A percentile compares a stretch with the other conserved stretches of the same genome.
These are phyloP conservation scores for Datnioides undecimradiatus DNA, from an alignment of 2,113 vertebrate genomes.

Conservation along the genomic window DNA sequence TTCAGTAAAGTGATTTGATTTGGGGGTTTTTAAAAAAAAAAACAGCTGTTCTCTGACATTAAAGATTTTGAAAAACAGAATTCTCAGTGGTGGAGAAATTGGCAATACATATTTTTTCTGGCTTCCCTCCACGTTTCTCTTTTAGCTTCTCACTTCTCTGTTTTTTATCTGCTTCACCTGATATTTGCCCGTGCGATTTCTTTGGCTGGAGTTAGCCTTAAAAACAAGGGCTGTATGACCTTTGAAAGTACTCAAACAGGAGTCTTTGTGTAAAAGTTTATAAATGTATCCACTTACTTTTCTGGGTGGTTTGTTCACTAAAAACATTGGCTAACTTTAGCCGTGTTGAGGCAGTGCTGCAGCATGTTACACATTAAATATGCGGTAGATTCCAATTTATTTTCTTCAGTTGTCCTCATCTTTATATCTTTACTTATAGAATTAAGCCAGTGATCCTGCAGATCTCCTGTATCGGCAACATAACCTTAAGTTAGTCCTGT, in stretches of 20 bases:
- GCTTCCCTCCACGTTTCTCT: not conserved
- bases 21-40: not conserved
- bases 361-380: not conserved
- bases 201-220: not conserved
- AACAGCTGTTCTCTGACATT: conserved; percentile 32
- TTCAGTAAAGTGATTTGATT: conserved; percentile 8
- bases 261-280: not conserved
- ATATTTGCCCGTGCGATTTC: conserved; percentile 12
- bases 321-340: not conserved
- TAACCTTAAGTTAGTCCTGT: not conserved
- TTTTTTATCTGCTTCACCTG: conserved; percentile 1
- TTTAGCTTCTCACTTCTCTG: not conserved
- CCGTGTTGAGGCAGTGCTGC: not conserved
- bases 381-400: not conserved
- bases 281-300: not conserved
- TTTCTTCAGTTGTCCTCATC: not conserved
- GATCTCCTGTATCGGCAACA: not conserved
- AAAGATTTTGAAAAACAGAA: not conserved
- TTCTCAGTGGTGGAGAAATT: conserved; percentile 27
- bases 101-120: not conserved
- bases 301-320: not conserved
- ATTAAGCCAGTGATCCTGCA: not conserved
- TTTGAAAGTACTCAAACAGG: conserved; percentile 17
- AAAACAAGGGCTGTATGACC: not conserved
- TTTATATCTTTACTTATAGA: not conserved